Percentiles rank a stretch among this genome's conserved stretches.
Evolutionary conservation across 2,113 vertebrate species (phyloP).

Genomic region (Strigops habroptila): DNA sequence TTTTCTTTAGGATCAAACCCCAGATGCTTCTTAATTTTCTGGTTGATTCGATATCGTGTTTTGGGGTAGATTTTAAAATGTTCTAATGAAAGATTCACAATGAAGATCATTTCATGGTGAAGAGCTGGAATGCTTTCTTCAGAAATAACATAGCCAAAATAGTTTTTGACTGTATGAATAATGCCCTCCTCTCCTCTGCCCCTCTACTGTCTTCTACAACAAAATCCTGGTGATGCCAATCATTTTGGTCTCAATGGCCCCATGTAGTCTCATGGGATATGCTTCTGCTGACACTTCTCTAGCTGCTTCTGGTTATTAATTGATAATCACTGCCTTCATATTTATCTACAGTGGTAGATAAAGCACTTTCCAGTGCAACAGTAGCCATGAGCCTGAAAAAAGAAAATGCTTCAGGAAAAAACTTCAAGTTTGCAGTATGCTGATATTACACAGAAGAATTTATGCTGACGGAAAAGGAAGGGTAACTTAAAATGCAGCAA

Average conservation of each 20-base stretch:
- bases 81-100: neutral
- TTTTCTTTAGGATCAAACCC: neutral
- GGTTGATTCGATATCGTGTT: neutral
- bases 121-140: neutral
- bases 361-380: neutral
- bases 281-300: neutral
- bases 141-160: neutral
- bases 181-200: neutral
- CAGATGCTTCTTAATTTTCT: neutral
- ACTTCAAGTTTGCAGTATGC: neutral
- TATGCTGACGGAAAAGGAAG: neutral
- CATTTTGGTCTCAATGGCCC: neutral
- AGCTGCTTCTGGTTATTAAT: neutral
- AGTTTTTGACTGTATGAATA: neutral
- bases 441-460: neutral
- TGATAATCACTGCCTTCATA: neutral
- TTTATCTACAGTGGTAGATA: neutral
- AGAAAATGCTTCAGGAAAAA: neutral
- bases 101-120: neutral
- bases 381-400: neutral
- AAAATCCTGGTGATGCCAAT: neutral
- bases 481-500: neutral
- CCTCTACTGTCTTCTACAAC: neutral
- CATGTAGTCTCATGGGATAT: fast-evolving
- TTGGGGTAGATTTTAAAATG: neutral